Evolutionary conservation across 1,140 invertebrate species (phyloP).

Genomic region (Planococcus citri): DNA sequence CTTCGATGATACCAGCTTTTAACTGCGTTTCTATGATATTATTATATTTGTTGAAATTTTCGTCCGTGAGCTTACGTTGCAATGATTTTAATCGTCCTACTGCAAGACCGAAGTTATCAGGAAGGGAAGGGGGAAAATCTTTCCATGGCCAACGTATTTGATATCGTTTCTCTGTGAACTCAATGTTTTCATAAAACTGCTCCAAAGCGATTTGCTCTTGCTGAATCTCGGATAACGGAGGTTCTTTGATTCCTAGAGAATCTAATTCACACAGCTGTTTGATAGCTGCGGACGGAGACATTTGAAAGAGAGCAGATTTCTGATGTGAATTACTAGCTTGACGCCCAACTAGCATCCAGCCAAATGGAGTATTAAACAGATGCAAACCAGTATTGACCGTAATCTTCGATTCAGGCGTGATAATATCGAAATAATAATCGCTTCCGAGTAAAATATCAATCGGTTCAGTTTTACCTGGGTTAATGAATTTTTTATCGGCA

Average conservation of each 20-base stretch:
- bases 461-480: no score
- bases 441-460: no score
- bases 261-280: background rate
- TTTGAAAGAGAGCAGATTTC: no score
- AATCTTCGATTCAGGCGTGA: no score
- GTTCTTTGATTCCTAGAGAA: background rate
- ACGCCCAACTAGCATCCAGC: no score
- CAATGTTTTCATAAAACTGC: background rate
- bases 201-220: background rate
- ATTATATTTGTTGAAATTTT: background rate
- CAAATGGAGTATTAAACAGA: no score
- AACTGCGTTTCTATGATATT: background rate
- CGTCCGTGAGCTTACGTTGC: background rate
- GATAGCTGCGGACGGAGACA: background rate
- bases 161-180: background rate
- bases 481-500: no score
- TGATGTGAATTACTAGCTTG: no score
- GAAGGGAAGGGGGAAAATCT: background rate
- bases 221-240: background rate
- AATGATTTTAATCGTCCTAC: background rate
- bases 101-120: background rate
- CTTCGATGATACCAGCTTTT: background rate
- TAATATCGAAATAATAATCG: no score
- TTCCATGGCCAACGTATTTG: background rate
- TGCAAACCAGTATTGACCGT: no score